Conservation (phyloP, 2,797 vertebrate species). For the Tadarida brasiliensis region DNA sequence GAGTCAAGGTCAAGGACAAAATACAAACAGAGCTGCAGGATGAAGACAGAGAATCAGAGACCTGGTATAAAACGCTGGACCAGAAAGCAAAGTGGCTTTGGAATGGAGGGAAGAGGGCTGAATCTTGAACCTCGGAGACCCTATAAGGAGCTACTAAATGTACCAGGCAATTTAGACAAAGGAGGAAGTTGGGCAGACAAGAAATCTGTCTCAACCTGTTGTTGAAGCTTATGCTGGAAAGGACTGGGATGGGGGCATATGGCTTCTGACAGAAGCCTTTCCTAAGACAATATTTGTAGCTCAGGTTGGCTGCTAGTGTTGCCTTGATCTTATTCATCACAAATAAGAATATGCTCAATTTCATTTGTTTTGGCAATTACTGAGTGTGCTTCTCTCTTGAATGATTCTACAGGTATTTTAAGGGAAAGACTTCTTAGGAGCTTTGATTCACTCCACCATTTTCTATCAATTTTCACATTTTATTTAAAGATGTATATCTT, state of each 20-base stretch:
- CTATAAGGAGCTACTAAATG: not conserved
- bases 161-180: not conserved
- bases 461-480: slow-evolving; percentile 18
- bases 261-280: not conserved
- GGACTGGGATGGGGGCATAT: not conserved
- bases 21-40: not conserved
- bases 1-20: not conserved
- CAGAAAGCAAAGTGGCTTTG: not conserved
- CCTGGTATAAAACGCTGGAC: not conserved
- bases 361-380: not conserved
- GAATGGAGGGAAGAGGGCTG: not conserved
- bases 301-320: not conserved
- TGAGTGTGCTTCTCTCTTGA: not conserved
- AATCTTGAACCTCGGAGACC: not conserved
- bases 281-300: not conserved
- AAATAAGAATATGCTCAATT: not conserved
- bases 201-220: not conserved
- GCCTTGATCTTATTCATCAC: not conserved
- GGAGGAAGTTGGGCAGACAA: not conserved
- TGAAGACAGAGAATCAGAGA: not conserved
- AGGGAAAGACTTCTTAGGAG: not conserved
- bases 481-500: not conserved
- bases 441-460: slow-evolving; percentile 1
- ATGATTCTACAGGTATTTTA: not conserved
- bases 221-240: not conserved